Evolutionary conservation across 1,140 invertebrate genomes (phyloP).

Genomic region (Sipha flava): DNA sequence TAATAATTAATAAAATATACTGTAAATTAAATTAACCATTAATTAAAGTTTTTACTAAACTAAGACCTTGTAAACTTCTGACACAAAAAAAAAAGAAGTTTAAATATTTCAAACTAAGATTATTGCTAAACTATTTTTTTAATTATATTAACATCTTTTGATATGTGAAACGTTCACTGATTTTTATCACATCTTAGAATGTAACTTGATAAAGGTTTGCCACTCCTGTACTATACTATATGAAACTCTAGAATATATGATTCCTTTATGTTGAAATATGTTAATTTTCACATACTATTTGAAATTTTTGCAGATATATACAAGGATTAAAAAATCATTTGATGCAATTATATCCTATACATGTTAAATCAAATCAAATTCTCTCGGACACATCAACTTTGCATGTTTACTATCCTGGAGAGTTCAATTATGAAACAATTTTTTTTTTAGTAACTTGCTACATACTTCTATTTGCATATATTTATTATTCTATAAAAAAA

Average conservation of each 20-base stretch:
- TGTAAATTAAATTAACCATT: no score
- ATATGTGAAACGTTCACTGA: no score
- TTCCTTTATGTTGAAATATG: background rate
- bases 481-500: conserved; percentile 91
- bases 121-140: no score
- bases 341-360: conserved; percentile 58
- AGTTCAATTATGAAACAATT: conserved; percentile 78
- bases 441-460: conserved; percentile 77
- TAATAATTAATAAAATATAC: no score
- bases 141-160: no score
- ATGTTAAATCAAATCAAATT: conserved; percentile 8
- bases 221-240: background rate
- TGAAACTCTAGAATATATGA: background rate
- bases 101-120: no score
- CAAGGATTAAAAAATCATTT: conserved; percentile 63
- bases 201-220: no score
- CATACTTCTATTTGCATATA: conserved; percentile 75
- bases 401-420: conserved; percentile 76
- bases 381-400: conserved; percentile 44
- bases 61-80: no score
- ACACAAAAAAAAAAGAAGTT: no score
- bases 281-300: no score
- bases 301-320: conserved; percentile 59
- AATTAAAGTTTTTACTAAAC: no score
- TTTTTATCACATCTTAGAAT: no score